Conservation (phyloP, 2,888 invertebrate species). For the Didymodactylos carnosus region DNA sequence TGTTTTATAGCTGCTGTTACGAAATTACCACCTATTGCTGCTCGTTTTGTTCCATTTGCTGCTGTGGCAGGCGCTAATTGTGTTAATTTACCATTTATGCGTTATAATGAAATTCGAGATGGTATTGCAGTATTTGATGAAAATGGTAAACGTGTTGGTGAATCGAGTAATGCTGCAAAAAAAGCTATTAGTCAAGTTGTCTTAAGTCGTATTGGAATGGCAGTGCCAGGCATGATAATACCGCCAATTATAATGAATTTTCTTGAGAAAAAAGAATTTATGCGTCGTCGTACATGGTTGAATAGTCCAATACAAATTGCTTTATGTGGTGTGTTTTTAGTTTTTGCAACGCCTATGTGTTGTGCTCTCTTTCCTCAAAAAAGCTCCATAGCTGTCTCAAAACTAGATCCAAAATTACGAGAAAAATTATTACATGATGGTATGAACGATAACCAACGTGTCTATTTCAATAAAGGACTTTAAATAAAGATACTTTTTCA, state of each 20-base stretch:
- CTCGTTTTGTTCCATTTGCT: slow-evolving; percentile 70
- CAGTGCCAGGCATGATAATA: slow-evolving; percentile 52
- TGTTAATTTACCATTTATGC: slow-evolving; percentile 94
- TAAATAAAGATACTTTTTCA: too few relatives aligned
- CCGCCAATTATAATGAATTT: slow-evolving; percentile 32
- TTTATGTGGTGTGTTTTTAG: slow-evolving; percentile 45
- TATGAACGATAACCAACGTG: slow-evolving; percentile 41
- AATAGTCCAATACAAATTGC: slow-evolving; percentile 55
- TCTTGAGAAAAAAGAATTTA: slow-evolving; percentile 32
- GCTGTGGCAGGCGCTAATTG: slow-evolving; percentile 92
- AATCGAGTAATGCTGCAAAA: slow-evolving; percentile 48
- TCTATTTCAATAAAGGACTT: slow-evolving; percentile 78
- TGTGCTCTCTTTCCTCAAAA: slow-evolving; percentile 86
- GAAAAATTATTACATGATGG: slow-evolving; percentile 38
- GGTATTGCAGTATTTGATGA: slow-evolving; percentile 65
- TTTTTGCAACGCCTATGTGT: slow-evolving; percentile 81
- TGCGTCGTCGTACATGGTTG: slow-evolving; percentile 45
- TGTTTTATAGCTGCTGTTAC: slow-evolving; percentile 16
- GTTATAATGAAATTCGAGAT: slow-evolving; percentile 56
- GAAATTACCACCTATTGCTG: slow-evolving; percentile 27
- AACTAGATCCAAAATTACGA: slow-evolving; percentile 54
- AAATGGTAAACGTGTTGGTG: slow-evolving; percentile 49
- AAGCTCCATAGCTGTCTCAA: slow-evolving; percentile 43
- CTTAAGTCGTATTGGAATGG: slow-evolving; percentile 72
- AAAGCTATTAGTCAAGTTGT: slow-evolving; percentile 69